Percentiles rank a stretch among this genome's conserved stretches.
phyloP scores from a whole-genome alignment of 2,797 vertebrate genomes.

The Pseudocheirus occidentalis region DNA sequence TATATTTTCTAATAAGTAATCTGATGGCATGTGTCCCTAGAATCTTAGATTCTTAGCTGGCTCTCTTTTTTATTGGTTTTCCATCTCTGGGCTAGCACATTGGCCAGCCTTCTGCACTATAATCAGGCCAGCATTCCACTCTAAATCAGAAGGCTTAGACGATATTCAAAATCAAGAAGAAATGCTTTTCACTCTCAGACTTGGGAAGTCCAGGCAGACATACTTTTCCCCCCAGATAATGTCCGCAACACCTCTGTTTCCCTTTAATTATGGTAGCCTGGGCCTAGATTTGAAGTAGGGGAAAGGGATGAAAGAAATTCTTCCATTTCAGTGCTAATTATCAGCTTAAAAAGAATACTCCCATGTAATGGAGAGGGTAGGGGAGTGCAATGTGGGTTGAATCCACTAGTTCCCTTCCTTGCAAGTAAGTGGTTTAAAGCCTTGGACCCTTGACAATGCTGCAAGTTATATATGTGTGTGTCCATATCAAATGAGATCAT shows the following conservation, averaged over 20 bases:
- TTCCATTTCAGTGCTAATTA: slow-evolving; percentile 43
- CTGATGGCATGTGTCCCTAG: neutral
- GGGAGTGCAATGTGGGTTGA: neutral
- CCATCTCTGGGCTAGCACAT: neutral
- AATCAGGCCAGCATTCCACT: neutral
- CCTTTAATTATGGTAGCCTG: neutral
- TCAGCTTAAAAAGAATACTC: slow-evolving; percentile 12
- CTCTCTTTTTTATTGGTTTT: neutral
- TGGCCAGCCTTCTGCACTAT: neutral
- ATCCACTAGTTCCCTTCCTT: neutral
- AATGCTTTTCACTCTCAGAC: neutral
- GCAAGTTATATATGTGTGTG: neutral
- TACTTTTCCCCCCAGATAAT: neutral
- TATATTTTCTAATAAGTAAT: neutral
- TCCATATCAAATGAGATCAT: neutral
- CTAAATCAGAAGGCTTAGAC: neutral
- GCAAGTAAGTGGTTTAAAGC: neutral
- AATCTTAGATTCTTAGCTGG: neutral
- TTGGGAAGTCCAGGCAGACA: neutral
- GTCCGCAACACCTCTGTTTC: neutral
- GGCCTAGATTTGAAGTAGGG: slow-evolving; percentile 11
- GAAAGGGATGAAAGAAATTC: slow-evolving; percentile 1
- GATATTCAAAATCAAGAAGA: neutral
- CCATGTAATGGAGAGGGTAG: neutral
- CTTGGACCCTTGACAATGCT: neutral